Percentiles rank a stretch among this genome's conserved stretches.
These are phyloP conservation scores for Chionomys nivalis DNA, from an alignment of 2,113 vertebrate species.

Conservation along the genomic window DNA sequence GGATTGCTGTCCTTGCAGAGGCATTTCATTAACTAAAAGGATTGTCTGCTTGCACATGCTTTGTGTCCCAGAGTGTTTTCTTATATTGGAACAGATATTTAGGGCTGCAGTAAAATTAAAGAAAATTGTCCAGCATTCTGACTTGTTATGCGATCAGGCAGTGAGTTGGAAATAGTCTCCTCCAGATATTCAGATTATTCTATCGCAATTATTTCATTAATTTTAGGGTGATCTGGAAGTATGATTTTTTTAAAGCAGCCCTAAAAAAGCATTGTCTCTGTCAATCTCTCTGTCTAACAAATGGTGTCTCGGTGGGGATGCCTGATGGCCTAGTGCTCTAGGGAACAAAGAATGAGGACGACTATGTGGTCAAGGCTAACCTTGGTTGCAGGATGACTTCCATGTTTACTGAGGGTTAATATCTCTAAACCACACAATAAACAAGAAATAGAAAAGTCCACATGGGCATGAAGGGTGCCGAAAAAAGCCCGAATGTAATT, in stretches of 20 bases:
- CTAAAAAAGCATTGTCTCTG: not conserved
- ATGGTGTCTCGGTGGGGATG: not conserved
- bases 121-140: slow-evolving; percentile 75
- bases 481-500: not conserved
- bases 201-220: slow-evolving; percentile 62
- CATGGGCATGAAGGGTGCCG: not conserved
- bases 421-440: not conserved
- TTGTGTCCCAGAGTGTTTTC: slow-evolving; percentile 76
- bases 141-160: slow-evolving; percentile 43
- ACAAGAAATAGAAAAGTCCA: not conserved
- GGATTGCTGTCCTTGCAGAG: slow-evolving; percentile 87
- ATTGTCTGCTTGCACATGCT: slow-evolving; percentile 77
- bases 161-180: slow-evolving; percentile 21
- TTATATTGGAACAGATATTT: slow-evolving; percentile 67
- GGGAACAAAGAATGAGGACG: not conserved
- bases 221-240: slow-evolving; percentile 22
- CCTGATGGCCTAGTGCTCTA: fast-evolving
- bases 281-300: not conserved
- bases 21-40: slow-evolving; percentile 86
- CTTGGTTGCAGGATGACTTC: not conserved
- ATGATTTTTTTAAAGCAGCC: not conserved
- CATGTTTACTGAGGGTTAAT: not conserved
- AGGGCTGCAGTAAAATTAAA: slow-evolving; percentile 63
- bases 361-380: not conserved
- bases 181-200: slow-evolving; percentile 10